phyloP scores from a whole-genome alignment of 2,888 invertebrate species.

The Euproctis similis region DNA sequence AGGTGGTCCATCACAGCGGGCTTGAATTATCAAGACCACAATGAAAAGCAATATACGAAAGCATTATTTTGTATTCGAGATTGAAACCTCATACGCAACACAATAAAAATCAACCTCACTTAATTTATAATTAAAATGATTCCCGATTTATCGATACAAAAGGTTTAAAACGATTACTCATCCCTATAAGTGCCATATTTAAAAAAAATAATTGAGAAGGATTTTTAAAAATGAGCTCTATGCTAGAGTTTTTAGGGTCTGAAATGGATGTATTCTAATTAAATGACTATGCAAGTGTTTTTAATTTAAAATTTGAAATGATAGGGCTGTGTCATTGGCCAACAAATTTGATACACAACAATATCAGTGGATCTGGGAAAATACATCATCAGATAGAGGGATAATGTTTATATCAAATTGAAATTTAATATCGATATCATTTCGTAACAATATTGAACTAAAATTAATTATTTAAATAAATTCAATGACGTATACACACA shows the following conservation, averaged over 20 bases:
- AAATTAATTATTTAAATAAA: neutral
- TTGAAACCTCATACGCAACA: too few relatives aligned
- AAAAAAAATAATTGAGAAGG: constrained; percentile 7
- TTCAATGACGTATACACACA: too few relatives aligned
- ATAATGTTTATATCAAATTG: too few relatives aligned
- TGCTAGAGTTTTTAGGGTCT: neutral
- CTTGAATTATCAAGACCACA: too few relatives aligned
- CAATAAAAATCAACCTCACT: constrained; percentile 11
- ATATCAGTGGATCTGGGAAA: too few relatives aligned
- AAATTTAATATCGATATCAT: neutral
- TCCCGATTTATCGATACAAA: constrained; percentile 21
- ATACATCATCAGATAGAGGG: too few relatives aligned
- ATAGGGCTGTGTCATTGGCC: too few relatives aligned
- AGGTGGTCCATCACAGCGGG: too few relatives aligned
- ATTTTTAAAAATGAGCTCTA: neutral
- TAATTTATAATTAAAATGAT: constrained; percentile 32
- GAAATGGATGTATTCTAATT: constrained; percentile 5
- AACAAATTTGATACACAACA: too few relatives aligned
- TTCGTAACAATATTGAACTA: neutral
- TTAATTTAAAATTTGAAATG: constrained; percentile 41
- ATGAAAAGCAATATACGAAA: too few relatives aligned
- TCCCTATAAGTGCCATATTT: constrained; percentile 21
- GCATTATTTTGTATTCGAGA: too few relatives aligned
- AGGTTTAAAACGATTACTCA: constrained; percentile 38
- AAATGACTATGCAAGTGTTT: constrained; percentile 33